Evolutionary conservation across 2,113 vertebrate species (phyloP), one percentile per base, ranked within the genome.

Genomic region (Chinchilla lanigera): DNA sequence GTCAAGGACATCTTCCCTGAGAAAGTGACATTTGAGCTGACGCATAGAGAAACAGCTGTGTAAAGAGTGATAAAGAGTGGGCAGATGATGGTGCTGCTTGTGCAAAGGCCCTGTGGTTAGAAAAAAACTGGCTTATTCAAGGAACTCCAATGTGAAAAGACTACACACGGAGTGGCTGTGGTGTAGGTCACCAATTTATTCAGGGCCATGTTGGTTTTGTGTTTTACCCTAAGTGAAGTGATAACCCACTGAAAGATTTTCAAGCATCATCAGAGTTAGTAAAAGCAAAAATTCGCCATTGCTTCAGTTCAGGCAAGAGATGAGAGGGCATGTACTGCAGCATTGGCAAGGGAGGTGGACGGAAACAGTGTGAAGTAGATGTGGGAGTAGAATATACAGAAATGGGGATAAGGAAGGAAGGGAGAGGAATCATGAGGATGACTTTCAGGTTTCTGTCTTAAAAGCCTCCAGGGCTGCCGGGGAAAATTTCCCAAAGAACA

Each of bases 81-180:
- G 20, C 13, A 63, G 35, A 60, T 65, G 6, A 73, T 91, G 38
- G 69, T 82, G 24, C 5, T 47, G 77, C 47, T 50, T 50, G 26
- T 90, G 20, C 86, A 93, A 89, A 96, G 65, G 26, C 47, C 24
- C 86, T 86, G 19, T 84, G 35, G 41, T 86, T 86, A 83, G 65
- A 93, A 90, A 87, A 87, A 67, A 10, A 8, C 47, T 96, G 75
- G 56, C 20, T 95, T 94, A 35, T 33, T 80, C 75, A 78, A 6
- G 71, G 33, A 85, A 77, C 7, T 61, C 38, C 22, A 41, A 16
- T 71, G 9, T 85, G 12, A 56, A 75, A 90, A 80, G 24, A 5
- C 12, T 3, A 56, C 10, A 17, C n/a, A 26, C 52, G 47, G 35
- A 10, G 52, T 58, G 1, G 33, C 26, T 41, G 4, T 14, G 41